Evolutionary conservation across 1,140 invertebrate genomes (phyloP).

Genomic region (Heterodera carotae): DNA sequence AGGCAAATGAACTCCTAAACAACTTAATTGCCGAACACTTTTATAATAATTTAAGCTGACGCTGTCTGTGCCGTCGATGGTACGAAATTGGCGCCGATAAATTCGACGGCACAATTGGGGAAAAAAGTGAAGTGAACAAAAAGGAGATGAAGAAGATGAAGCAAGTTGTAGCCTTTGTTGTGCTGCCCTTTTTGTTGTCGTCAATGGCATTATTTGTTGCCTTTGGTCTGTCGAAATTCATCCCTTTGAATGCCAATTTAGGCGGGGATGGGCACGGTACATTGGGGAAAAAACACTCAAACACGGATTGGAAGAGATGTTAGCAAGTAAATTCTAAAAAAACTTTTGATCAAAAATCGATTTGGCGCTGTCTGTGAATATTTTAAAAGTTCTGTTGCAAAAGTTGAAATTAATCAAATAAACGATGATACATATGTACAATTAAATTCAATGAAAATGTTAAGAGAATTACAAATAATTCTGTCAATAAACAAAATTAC

Average conservation of each 20-base stretch:
- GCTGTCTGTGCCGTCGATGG: background rate
- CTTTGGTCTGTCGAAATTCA: background rate
- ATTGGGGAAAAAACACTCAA: background rate
- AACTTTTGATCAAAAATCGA: too few species aligned
- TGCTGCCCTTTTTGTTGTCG: background rate
- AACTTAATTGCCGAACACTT: background rate
- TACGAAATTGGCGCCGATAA: background rate
- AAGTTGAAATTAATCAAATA: too few species aligned
- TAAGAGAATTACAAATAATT: background rate
- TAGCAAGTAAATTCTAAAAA: too few species aligned
- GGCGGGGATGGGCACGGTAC: background rate
- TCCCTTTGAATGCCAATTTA: background rate
- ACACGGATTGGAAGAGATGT: too few species aligned
- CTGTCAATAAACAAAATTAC: background rate
- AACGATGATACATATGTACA: background rate
- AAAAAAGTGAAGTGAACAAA: background rate
- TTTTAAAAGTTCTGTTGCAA: too few species aligned
- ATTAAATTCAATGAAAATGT: background rate
- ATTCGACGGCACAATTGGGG: background rate
- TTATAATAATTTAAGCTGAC: background rate
- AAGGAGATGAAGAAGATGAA: background rate
- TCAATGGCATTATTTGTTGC: background rate
- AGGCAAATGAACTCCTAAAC: slow-evolving; percentile 45
- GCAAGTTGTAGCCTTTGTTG: background rate
- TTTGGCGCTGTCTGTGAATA: too few species aligned